These are phyloP conservation scores for Cliona cf. orientalis DNA, from an alignment of 37 sponge, comb jelly and placozoan species.

Conservation along the genomic window DNA sequence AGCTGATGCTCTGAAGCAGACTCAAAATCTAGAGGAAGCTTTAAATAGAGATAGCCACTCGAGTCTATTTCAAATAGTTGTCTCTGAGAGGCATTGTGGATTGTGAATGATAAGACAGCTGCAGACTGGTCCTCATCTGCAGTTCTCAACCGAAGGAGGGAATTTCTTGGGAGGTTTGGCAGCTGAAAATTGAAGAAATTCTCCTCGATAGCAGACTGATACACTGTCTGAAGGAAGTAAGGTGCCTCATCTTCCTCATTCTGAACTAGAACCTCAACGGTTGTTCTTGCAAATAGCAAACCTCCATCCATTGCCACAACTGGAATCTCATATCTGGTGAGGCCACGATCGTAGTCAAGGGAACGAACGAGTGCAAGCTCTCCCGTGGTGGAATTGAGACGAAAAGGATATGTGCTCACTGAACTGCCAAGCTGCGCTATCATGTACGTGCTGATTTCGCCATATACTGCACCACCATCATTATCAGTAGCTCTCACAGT, in stretches of 20 bases:
- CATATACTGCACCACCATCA: constrained; percentile 51
- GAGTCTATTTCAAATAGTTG: constrained; percentile 26
- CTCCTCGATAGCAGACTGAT: constrained; percentile 28
- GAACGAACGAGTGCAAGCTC: constrained; percentile 17
- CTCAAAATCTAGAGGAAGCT: constrained; percentile 57
- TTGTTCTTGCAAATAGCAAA: constrained; percentile 29
- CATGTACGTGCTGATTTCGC: constrained; percentile 23
- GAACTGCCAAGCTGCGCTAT: background rate
- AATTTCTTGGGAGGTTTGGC: constrained; percentile 27
- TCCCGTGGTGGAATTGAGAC: constrained; percentile 25
- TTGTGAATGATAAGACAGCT: constrained; percentile 11
- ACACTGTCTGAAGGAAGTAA: constrained; percentile 18
- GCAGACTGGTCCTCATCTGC: constrained; percentile 8
- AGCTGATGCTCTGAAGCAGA: constrained; percentile 2
- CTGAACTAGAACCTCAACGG: constrained; percentile 17
- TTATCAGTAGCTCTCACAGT: constrained; percentile 41
- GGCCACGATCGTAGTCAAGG: constrained; percentile 53
- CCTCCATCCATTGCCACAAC: constrained; percentile 68
- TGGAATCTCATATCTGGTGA: constrained; percentile 8
- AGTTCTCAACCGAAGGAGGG: constrained; percentile 16
- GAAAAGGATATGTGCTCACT: constrained; percentile 20
- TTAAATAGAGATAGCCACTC: constrained; percentile 47
- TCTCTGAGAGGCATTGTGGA: background rate
- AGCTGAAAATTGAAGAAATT: constrained; percentile 5
- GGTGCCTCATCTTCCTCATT: constrained; percentile 62